phyloP scores from a whole-genome alignment of 2,888 invertebrate species.

The Drosophila falleni region DNA sequence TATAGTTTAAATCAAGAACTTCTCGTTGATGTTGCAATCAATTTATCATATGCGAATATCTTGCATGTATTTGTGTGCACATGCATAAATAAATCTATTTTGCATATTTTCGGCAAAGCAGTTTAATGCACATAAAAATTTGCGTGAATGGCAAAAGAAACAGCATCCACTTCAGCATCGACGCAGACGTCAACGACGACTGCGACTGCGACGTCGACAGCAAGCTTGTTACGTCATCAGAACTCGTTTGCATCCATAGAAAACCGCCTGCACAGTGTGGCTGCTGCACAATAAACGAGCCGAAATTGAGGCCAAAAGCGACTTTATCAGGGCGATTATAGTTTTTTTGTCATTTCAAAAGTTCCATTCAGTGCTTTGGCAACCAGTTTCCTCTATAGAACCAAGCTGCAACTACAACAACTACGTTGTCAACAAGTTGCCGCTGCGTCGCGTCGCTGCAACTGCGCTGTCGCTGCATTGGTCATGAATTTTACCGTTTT shows the following conservation, averaged over 20 bases:
- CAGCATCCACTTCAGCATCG: constrained; percentile 9
- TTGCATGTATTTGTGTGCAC: neutral
- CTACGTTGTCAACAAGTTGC: constrained; percentile 23
- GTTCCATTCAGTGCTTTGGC: constrained; percentile 8
- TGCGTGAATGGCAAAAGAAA: constrained; percentile 64
- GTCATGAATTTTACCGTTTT: constrained; percentile 70
- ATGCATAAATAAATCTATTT: constrained; percentile 23
- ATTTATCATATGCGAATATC: constrained; percentile 17
- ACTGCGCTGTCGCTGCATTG: constrained; percentile 52
- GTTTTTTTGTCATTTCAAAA: constrained; percentile 66
- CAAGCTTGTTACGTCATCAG: constrained; percentile 67
- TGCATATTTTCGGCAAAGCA: constrained; percentile 46
- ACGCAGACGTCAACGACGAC: neutral
- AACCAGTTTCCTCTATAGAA: constrained; percentile 43
- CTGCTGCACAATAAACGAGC: constrained; percentile 22
- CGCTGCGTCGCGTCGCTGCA: constrained; percentile 8
- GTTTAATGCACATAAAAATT: constrained; percentile 41
- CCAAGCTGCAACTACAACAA: neutral
- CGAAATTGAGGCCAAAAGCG: constrained; percentile 67
- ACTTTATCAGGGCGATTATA: constrained; percentile 71
- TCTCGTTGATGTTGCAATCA: constrained; percentile 68
- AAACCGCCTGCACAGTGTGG: constrained; percentile 51
- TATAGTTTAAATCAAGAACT: constrained; percentile 58
- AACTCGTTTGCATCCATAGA: constrained; percentile 71
- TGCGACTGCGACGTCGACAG: too few relatives aligned